Evolutionary conservation across 35 echinoderm and acorn worm species (phyloP).

Genomic region (Chiridota heheva): DNA sequence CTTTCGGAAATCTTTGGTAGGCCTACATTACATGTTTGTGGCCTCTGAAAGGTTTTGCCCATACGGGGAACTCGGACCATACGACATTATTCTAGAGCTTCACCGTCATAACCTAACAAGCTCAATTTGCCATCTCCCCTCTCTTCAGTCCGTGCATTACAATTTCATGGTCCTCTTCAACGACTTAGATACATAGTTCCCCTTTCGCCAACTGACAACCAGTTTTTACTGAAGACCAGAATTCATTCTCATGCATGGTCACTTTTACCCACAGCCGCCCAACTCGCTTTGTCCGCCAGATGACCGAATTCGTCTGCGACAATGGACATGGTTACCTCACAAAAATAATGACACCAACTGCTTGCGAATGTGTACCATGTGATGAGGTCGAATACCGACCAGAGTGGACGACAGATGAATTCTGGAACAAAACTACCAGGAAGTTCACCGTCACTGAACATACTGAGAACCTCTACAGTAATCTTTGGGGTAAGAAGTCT

Average conservation of each 20-base stretch:
- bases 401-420: constrained; percentile 61
- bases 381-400: constrained; percentile 61
- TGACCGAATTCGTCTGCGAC: constrained; percentile 88
- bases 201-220: too few species aligned
- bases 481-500: constrained; percentile 64
- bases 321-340: constrained; percentile 77
- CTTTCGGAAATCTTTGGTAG: too few species aligned
- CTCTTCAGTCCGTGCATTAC: too few species aligned
- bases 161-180: too few species aligned
- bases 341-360: constrained; percentile 55
- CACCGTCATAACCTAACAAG: too few species aligned
- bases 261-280: constrained; percentile 68
- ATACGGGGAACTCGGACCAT: too few species aligned
- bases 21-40: too few species aligned
- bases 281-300: constrained; percentile 64
- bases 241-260: background rate
- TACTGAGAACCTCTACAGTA: background rate
- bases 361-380: constrained; percentile 92
- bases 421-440: constrained; percentile 52
- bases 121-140: too few species aligned
- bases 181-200: too few species aligned
- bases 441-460: constrained; percentile 17
- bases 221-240: too few species aligned
- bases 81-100: too few species aligned
- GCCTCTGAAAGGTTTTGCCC: too few species aligned